Base-by-base conservation (phyloP, 35 echinoderm and acorn worm species). In the Lytechinus pictus region DNA sequence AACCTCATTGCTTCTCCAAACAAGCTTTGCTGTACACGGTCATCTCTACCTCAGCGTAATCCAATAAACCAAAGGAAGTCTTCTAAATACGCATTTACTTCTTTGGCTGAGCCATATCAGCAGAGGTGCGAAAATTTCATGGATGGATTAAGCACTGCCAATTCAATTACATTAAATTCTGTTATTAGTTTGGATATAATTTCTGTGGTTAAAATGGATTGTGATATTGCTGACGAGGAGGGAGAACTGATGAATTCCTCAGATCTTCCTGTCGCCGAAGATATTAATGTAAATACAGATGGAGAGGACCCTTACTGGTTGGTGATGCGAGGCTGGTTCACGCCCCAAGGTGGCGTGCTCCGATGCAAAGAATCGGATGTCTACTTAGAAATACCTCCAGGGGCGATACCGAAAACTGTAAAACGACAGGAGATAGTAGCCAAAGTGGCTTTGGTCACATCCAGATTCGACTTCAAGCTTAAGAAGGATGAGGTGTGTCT, bases 221-320 rank as follows among this genome's bases (percentile, higher is more conserved):
- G n/a, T n/a, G n/a, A n/a, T n/a, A n/a, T n/a, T n/a, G n/a, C n/a
- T n/a, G n/a, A n/a, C n/a, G n/a, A n/a, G n/a, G n/a, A n/a, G n/a
- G n/a, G n/a, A n/a, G 88, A 52, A 54, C 14, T 52, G 88, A 11
- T 54, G 28, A 52, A 9, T 28, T 21, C 52, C 4, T 54, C 3
- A 6, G 9, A 44, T 54, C 88, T 90, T 28, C 88, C 88, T 8
- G 52, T 90, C 1, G 52, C 52, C 10, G 88, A 90, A 90, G 52
- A 54, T 21, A 90, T 90, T 33, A 10, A 90, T 9, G 88, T 90
- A 33, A 90, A 6, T 12, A 9, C 13, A 4, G 66, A 79, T n/a
- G 95, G 95, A 19, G 92, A 89, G 54, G 55, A 92, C 27, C 95
- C 95, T 6, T 96, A 66, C 27, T 96, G 95, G 95, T n/a, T 96